Percentiles rank a stretch among this genome's conserved stretches.
These are phyloP conservation scores for Dreissena rostriformis DNA, from an alignment of 1,140 invertebrate species.

Conservation along the genomic window DNA sequence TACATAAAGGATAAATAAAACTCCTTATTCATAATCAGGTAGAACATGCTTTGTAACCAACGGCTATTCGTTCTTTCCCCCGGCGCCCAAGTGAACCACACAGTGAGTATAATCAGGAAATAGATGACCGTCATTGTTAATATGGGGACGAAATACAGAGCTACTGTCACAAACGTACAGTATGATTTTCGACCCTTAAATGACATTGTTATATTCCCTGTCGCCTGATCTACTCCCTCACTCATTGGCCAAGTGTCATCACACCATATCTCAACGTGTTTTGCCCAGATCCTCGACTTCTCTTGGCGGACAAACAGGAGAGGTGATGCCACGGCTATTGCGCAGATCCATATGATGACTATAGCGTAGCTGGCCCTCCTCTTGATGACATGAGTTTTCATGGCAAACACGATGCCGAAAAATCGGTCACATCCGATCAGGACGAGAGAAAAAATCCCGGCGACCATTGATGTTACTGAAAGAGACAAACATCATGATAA, in stretches of 20 bases:
- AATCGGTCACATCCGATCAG: slow-evolving; percentile 83
- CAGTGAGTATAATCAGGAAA: slow-evolving; percentile 80
- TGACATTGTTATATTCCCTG: slow-evolving; percentile 35
- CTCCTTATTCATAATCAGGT: too few species aligned
- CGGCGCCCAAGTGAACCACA: slow-evolving; percentile 73
- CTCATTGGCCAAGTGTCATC: slow-evolving; percentile 75
- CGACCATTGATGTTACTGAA: slow-evolving; percentile 81
- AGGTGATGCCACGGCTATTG: slow-evolving; percentile 80
- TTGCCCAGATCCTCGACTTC: slow-evolving; percentile 69
- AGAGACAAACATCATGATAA: slow-evolving; percentile 25
- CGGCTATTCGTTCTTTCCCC: slow-evolving; percentile 59
- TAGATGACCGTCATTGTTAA: slow-evolving; percentile 82
- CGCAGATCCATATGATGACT: slow-evolving; percentile 81
- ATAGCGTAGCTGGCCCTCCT: slow-evolving; percentile 79
- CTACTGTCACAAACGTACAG: slow-evolving; percentile 81
- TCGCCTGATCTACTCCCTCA: slow-evolving; percentile 38
- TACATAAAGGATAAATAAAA: too few species aligned
- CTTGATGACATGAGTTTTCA: slow-evolving; percentile 79
- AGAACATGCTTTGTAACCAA: too few species aligned
- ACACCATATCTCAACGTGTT: slow-evolving; percentile 79
- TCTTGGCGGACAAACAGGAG: slow-evolving; percentile 74
- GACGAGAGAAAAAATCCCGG: slow-evolving; percentile 83
- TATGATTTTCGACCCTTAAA: slow-evolving; percentile 74
- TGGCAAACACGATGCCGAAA: slow-evolving; percentile 80
- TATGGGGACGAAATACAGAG: slow-evolving; percentile 83